Evolutionary conservation across 2,888 invertebrate genomes (phyloP), one percentile per base, ranked within the genome.

Genomic region (Lasioglossum calceatum): DNA sequence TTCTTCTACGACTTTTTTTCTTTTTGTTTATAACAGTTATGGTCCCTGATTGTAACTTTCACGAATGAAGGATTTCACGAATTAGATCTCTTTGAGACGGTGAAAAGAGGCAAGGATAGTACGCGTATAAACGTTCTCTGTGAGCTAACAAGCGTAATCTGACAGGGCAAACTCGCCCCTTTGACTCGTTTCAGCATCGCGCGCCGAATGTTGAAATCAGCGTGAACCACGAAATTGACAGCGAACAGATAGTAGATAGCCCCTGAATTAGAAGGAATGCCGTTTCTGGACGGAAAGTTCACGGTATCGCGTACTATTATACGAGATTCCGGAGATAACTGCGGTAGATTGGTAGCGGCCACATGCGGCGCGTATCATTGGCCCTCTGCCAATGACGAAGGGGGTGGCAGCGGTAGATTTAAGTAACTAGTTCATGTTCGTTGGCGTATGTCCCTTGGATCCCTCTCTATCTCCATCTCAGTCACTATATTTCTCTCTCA

Each of bases 371-470:
- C 76, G 76, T 88, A 89, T 87, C 81, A 73, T 81, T 89, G 89
- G 89, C 86, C n/a, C 8, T 4, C 5, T 54, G 87, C 89, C 89
- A 89, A 61, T 88, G 80, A 78, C 72, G 79, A 77, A 80, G 72
- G 54, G 72, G 70, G 50, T 8, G 86, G 70, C 12, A 81, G 54
- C 67, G 54, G 70, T 79, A 84, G 85, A 82, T 89, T 85, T 88
- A 87, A 88, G 89, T 87, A 87, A 85, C 87, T 88, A 80, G 88
- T 88, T 89, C 87, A 88, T 88, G 84, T 74, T 84, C 81, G 79
- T 77, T 87, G 87, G 88, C 79, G 80, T 85, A 79, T 79, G 76
- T 77, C 79, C 72, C 87, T 39, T n/a, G 70, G 5, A 67, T 67
- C 19, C 67, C 8, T 32, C 16, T 32, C 67, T 19, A 23, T 70